Base-by-base conservation (phyloP, 2,113 vertebrate species). In the Bothrops jararaca region DNA sequence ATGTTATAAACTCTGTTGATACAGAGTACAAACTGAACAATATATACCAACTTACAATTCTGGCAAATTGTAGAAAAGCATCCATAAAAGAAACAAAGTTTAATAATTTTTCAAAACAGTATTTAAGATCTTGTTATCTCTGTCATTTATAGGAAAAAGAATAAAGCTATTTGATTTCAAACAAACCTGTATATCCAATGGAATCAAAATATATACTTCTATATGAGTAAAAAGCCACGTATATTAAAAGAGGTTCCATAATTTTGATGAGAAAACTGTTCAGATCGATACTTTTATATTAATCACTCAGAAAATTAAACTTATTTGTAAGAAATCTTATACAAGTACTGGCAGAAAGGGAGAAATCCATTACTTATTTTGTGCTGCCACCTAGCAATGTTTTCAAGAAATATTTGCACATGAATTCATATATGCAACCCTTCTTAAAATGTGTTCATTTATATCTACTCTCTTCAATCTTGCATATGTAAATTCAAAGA, bases 371-470 rank as follows among this genome's bases (percentile, higher is more conserved):
- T 87, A 50, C 91, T 91, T 91, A 87, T 91, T 91, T 34, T 87
- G 29, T 91, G 91, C 91, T 91, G 91, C 91, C 91, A 87, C n/a
- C 91, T 91, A 88, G 91, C 91, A 91, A 39, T 22, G 8, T 87
- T 91, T 91, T 60, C 85, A 87, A 64, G 29, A 52, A 91, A 85
- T 12, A 53, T 53, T 13, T 90, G 23, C 15, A 29, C 64, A 53
- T 5, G 13, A 80, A 54, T 15, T 10, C 0, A 54, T 8, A 48
- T 34, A 80, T 13, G 2, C 4, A 12, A 34, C 5, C 8, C 11
- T 89, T 64, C 48, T n/a, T 23, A 10, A 50, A n/a, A 69, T 69
- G 6, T 69, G 9, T 18, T 34, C 8, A 54, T 29, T 90, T 50
- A 23, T 22, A 34, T 57, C 20, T 12, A 91, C 54, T 54, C 18